A percentile compares a stretch with the other conserved stretches of the same genome.
Evolutionary conservation across 2,888 invertebrate genomes (phyloP).

Genomic region (Nomada fucata): DNA sequence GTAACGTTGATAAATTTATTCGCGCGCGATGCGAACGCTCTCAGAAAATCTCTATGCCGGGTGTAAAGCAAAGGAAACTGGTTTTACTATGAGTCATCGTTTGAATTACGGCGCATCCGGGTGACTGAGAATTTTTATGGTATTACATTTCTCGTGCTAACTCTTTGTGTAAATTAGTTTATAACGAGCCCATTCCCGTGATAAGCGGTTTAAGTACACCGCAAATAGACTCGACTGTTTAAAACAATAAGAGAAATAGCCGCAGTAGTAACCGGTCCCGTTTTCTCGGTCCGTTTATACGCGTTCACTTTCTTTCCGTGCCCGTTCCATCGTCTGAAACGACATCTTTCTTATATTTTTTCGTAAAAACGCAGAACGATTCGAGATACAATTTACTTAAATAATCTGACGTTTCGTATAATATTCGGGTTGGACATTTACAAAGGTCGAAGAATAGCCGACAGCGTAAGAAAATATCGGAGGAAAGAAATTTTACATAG

Average conservation of each 20-base stretch:
- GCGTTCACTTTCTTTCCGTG: background rate
- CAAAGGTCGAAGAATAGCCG: background rate
- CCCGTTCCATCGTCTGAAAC: background rate
- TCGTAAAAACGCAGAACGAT: background rate
- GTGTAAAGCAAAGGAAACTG: conserved; percentile 50
- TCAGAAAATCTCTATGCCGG: conserved; percentile 38
- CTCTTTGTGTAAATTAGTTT: conserved; percentile 53
- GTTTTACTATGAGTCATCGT: conserved; percentile 55
- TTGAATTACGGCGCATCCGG: conserved; percentile 52
- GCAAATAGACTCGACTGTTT: conserved; percentile 7
- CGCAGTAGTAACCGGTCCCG: background rate
- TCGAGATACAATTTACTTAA: background rate
- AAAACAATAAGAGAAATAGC: conserved; percentile 11
- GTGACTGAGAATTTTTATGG: conserved; percentile 52
- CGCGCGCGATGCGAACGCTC: conserved; percentile 35
- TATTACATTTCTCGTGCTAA: conserved; percentile 50
- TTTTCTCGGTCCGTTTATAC: background rate
- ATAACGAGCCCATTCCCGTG: conserved; percentile 30
- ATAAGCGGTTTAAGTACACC: conserved; percentile 29
- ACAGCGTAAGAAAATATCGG: background rate
- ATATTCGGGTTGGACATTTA: background rate
- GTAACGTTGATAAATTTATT: conserved; percentile 44
- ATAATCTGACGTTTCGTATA: background rate
- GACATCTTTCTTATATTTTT: background rate
- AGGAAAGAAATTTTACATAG: no score